Conservation (phyloP, 1,140 invertebrate genomes). For the Eciton burchellii region DNA sequence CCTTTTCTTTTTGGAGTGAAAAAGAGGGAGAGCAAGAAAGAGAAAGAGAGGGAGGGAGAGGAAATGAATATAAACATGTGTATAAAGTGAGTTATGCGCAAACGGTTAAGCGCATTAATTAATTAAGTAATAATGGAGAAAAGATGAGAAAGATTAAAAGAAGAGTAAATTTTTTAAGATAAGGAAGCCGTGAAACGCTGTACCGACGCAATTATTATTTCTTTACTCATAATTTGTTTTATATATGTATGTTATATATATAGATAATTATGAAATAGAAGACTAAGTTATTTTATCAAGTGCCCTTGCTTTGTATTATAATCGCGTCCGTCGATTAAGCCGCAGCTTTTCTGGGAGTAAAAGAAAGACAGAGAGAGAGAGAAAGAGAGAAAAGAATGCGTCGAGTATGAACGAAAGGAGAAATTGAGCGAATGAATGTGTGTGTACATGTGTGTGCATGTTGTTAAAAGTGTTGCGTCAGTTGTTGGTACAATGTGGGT, state of each 20-base stretch:
- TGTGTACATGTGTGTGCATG: slow-evolving; percentile 38
- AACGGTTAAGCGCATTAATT: slow-evolving; percentile 59
- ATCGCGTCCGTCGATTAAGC: slow-evolving; percentile 82
- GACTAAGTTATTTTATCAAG: slow-evolving; percentile 86
- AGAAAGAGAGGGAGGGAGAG: neutral
- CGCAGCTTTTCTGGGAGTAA: slow-evolving; percentile 80
- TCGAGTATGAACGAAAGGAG: slow-evolving; percentile 65
- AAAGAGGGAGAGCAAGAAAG: neutral
- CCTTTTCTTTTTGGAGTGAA: neutral
- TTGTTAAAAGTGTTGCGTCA: slow-evolving; percentile 81
- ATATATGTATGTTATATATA: slow-evolving; percentile 85
- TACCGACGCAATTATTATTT: slow-evolving; percentile 83
- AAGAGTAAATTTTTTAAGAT: slow-evolving; percentile 71
- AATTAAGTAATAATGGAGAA: slow-evolving; percentile 66
- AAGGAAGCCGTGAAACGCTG: slow-evolving; percentile 76
- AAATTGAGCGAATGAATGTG: slow-evolving; percentile 51
- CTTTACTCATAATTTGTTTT: slow-evolving; percentile 84
- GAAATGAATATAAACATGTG: slow-evolving; percentile 35
- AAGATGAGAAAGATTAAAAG: slow-evolving; percentile 53
- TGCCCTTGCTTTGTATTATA: slow-evolving; percentile 86
- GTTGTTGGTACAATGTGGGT: slow-evolving; percentile 79
- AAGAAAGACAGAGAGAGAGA: slow-evolving; percentile 71
- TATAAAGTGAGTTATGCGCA: slow-evolving; percentile 66
- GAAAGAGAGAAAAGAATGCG: slow-evolving; percentile 57
- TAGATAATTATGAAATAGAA: slow-evolving; percentile 85